Evolutionary conservation across 2,888 invertebrate genomes (phyloP), one percentile per base, ranked within the genome.

Genomic region (Hypselothyrea guttata): DNA sequence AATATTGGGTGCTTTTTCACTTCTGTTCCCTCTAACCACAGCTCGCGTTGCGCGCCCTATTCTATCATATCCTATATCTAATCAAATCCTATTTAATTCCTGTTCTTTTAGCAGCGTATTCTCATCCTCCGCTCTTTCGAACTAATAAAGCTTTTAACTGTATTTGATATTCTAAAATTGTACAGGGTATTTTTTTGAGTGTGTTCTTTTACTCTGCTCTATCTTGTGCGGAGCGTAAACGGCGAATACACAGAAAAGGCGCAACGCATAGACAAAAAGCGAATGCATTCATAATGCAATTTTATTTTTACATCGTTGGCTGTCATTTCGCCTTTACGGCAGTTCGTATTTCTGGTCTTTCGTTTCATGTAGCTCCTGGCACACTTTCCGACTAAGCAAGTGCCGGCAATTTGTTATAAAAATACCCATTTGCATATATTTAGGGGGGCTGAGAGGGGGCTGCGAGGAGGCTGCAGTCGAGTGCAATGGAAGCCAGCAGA

Each of bases 201-300:
- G n/a, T n/a, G n/a, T n/a, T n/a, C n/a, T n/a, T n/a, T 22, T 7
- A 48, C 13, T 16, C 34, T 16, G 46, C 27, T 46, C 49, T 55
- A 52, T 61, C 37, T 66, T 27, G 38, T 46, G 11, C 35, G 12
- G 35, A 53, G 49, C 33, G 22, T 22, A 64, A 70, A 70, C 51
- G 34, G 59, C 65, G 47, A 61, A 35, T 47, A 53, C 18, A 58
- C 16, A 65, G 45, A 68, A 53, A 62, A 67, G 61, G 38, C 48
- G 41, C 47, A 54, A 48, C 45, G 53, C 53, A 8, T 12, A 22
- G 22, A 22, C 30, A 18, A 62, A 48, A 46, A 30, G 61, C 66
- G 55, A 75, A 58, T 84, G 84, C 67, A 70, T 67, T 77, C 77
- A 77, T 84, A 77, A 81, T 84, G 77, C 81, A 84, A 84, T 84